phyloP scores from a whole-genome alignment of 2,113 vertebrate species.

The Mastomys natalensis region DNA sequence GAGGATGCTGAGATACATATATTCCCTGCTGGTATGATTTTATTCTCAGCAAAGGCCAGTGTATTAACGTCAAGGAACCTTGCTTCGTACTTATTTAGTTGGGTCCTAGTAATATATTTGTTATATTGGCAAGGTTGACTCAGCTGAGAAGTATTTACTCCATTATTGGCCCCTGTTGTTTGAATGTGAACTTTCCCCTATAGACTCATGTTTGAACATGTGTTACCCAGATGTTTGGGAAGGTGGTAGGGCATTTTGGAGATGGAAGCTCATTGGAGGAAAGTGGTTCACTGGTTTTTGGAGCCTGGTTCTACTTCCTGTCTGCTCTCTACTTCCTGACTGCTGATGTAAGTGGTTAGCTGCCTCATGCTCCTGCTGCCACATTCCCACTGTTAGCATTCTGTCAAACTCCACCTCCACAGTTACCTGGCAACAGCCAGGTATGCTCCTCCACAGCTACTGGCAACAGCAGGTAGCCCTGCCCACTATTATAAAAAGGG shows the following conservation, averaged over 20 bases:
- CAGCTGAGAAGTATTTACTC: slow-evolving; percentile 43
- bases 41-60: slow-evolving; percentile 1
- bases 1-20: neutral
- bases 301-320: neutral
- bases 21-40: neutral
- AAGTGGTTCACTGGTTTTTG: neutral
- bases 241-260: neutral
- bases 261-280: neutral
- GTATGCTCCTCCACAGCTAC: no score
- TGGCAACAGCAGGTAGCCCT: no score
- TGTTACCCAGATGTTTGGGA: neutral
- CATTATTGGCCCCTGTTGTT: neutral
- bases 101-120: neutral
- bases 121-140: neutral
- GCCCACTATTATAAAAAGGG: no score
- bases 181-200: neutral
- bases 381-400: no score
- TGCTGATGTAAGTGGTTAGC: neutral
- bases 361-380: neutral
- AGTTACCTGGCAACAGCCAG: no score
- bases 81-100: neutral
- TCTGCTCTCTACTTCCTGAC: neutral
- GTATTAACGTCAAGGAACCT: neutral
- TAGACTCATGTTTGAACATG: neutral
- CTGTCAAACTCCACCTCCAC: no score